These are phyloP conservation scores for Oreochromis tanganicae DNA, from an alignment of 2,113 vertebrate species.

Conservation along the genomic window DNA sequence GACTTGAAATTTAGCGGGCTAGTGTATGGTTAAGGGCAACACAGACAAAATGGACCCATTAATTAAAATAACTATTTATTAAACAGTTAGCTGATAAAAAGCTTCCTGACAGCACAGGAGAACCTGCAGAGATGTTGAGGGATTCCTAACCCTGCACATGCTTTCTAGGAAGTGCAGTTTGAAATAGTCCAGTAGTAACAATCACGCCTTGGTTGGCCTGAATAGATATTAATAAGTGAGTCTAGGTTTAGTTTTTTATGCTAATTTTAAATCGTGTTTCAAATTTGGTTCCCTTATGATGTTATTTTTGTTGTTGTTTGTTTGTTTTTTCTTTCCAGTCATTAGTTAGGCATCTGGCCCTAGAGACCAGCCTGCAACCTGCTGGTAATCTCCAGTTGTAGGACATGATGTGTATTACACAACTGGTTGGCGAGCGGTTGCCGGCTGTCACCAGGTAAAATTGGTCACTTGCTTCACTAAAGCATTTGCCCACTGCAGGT, in stretches of 20 bases:
- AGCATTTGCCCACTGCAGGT: neutral
- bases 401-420: neutral
- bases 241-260: neutral
- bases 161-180: neutral
- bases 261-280: neutral
- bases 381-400: neutral
- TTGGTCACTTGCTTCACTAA: neutral
- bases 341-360: neutral
- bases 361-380: neutral
- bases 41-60: neutral
- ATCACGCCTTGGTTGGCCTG: neutral
- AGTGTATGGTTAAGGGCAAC: neutral
- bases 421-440: neutral
- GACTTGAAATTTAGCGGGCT: neutral
- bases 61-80: neutral
- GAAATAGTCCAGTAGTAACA: neutral
- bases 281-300: fast-evolving
- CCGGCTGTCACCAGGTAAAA: neutral
- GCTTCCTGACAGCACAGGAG: neutral
- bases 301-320: neutral
- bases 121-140: neutral
- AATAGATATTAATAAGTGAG: neutral
- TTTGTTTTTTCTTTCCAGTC: neutral
- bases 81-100: neutral
- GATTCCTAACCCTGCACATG: neutral